Percentiles rank a stretch among this genome's conserved stretches.
phyloP scores from a whole-genome alignment of 2,888 invertebrate species.

The Callyntrura sp. region DNA sequence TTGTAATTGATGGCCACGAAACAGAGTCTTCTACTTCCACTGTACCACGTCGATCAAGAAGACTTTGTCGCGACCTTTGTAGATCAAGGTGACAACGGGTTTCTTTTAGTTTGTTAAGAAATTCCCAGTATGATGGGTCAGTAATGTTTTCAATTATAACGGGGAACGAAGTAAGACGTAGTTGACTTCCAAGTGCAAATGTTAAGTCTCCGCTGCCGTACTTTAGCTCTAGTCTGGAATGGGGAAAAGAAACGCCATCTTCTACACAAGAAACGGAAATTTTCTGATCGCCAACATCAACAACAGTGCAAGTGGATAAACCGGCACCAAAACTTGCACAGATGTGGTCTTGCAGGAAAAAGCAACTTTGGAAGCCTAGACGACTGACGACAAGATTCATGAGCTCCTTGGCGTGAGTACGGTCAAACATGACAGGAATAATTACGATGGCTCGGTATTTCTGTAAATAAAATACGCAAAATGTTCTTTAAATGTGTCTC shows the following conservation, averaged over 20 bases:
- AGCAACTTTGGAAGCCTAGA: constrained; percentile 94
- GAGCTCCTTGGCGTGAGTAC: constrained; percentile 93
- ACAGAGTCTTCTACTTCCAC: neutral
- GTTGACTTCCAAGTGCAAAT: constrained; percentile 94
- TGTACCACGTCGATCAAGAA: constrained; percentile 84
- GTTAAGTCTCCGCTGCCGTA: constrained; percentile 97
- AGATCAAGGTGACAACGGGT: constrained; percentile 96
- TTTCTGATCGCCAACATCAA: constrained; percentile 98
- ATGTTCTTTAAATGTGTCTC: neutral
- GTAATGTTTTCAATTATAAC: constrained; percentile 86
- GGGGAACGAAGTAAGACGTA: constrained; percentile 96
- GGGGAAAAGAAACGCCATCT: constrained; percentile 96
- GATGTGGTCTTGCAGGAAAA: constrained; percentile 92
- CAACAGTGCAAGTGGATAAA: constrained; percentile 95
- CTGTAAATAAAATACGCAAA: constrained; percentile 86
- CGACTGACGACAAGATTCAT: constrained; percentile 92
- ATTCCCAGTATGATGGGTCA: constrained; percentile 86
- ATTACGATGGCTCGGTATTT: constrained; percentile 95
- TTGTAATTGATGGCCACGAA: too few species aligned
- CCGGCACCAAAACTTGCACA: constrained; percentile 95
- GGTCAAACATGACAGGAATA: constrained; percentile 95
- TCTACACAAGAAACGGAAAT: constrained; percentile 98
- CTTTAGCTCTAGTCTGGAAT: constrained; percentile 93
- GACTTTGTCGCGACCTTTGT: constrained; percentile 87
- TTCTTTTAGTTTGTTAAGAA: constrained; percentile 94